These are phyloP conservation scores for Dynastes tityus DNA, from an alignment of 2,888 invertebrate species.

Conservation along the genomic window DNA sequence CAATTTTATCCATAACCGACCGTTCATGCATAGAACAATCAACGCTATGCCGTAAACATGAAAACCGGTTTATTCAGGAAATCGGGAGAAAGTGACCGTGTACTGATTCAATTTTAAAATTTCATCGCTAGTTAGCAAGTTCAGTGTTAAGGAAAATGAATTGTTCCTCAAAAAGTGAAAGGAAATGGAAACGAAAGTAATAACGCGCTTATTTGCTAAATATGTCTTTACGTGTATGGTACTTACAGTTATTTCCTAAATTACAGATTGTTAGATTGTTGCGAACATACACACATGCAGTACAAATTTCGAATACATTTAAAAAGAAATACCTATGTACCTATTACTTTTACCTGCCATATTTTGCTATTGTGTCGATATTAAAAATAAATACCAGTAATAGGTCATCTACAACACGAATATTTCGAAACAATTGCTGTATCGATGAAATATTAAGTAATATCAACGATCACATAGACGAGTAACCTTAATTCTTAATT, in stretches of 20 bases:
- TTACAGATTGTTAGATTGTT: no score
- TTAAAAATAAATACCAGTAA: no score
- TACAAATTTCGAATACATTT: no score
- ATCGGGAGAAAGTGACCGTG: constrained; percentile 55
- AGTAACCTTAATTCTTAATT: neutral
- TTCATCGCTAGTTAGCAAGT: constrained; percentile 54
- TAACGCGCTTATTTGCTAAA: constrained; percentile 26
- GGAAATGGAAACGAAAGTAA: constrained; percentile 54
- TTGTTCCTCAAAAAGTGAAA: constrained; percentile 56
- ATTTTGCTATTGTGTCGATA: no score
- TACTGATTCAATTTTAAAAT: constrained; percentile 43
- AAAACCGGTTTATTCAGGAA: constrained; percentile 52
- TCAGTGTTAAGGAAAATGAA: constrained; percentile 59
- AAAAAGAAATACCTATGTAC: no score
- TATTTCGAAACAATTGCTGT: neutral
- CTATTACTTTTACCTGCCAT: no score
- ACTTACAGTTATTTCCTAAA: no score
- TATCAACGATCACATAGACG: neutral
- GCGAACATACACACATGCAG: no score
- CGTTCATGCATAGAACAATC: constrained; percentile 42
- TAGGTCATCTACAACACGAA: neutral
- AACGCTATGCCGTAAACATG: constrained; percentile 16
- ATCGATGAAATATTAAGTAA: neutral
- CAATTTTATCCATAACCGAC: constrained; percentile 32
- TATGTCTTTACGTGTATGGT: neutral